Conservation (phyloP, 2,797 vertebrate genomes). For the Leuciscus waleckii region DNA sequence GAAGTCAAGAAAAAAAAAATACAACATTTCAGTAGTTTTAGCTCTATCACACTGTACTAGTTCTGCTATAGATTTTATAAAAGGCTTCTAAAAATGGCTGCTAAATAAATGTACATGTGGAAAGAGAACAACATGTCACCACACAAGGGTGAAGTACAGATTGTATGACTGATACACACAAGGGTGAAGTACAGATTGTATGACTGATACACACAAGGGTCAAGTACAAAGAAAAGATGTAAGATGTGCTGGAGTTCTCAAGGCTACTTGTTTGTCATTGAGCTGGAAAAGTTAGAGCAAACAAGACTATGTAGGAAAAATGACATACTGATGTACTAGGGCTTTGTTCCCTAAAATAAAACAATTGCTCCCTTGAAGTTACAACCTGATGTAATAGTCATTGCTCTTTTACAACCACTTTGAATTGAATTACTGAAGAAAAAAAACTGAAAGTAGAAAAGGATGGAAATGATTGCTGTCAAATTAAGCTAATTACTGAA, state of each 20-base stretch:
- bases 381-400: conserved; percentile 2
- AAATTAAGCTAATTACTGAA: not conserved
- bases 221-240: conserved; percentile 7
- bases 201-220: not conserved
- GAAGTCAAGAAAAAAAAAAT: not conserved
- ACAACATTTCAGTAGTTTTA: not conserved
- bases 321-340: not conserved
- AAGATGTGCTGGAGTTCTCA: not conserved
- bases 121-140: not conserved
- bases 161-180: not conserved
- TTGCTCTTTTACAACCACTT: conserved; percentile 1
- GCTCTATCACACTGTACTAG: not conserved
- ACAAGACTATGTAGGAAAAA: too few species aligned
- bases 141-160: conserved; percentile 7
- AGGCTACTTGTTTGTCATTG: not conserved
- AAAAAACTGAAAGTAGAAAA: not conserved
- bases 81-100: not conserved
- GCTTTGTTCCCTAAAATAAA: conserved; percentile 13
- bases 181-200: conserved; percentile 6
- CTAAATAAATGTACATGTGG: conserved; percentile 7
- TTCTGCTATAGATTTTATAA: not conserved
- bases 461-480: not conserved
- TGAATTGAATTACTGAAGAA: not conserved
- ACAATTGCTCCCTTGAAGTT: conserved; percentile 6
- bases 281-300: not conserved